These are phyloP conservation scores for Anableps anableps DNA, from an alignment of 2,797 vertebrate genomes.

Conservation along the genomic window DNA sequence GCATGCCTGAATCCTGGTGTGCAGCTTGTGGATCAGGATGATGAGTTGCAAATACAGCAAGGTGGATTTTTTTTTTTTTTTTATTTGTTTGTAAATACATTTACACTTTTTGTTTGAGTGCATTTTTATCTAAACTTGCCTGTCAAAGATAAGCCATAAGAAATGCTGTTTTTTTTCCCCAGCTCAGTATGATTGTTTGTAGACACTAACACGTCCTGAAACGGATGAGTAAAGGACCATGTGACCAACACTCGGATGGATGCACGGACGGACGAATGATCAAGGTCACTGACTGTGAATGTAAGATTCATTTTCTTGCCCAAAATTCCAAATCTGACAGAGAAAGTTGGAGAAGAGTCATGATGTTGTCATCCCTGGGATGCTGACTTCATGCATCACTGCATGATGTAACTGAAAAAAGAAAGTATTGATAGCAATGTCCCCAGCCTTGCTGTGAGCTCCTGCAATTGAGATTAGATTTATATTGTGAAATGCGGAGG, in stretches of 20 bases:
- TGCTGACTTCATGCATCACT: neutral
- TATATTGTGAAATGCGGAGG: neutral
- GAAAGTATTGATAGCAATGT: neutral
- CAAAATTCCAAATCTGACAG: neutral
- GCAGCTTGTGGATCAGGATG: neutral
- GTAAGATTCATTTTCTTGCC: neutral
- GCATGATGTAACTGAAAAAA: neutral
- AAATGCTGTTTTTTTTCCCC: neutral
- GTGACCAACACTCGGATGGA: too few relatives aligned
- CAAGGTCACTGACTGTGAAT: neutral
- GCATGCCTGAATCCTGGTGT: neutral
- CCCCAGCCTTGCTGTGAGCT: neutral
- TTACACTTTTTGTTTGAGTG: neutral
- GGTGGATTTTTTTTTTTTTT: neutral
- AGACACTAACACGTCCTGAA: neutral
- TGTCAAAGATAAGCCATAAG: neutral
- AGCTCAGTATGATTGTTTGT: neutral
- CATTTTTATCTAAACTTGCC: neutral
- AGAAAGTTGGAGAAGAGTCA: neutral
- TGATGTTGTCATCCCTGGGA: neutral
- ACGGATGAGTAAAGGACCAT: neutral
- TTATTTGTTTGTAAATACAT: conserved; percentile 1
- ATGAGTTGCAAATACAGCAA: neutral
- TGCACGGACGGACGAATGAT: too few relatives aligned
- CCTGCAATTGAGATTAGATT: neutral